These are phyloP conservation scores for Ochropleura plecta DNA, from an alignment of 2,888 invertebrate species.

Conservation along the genomic window DNA sequence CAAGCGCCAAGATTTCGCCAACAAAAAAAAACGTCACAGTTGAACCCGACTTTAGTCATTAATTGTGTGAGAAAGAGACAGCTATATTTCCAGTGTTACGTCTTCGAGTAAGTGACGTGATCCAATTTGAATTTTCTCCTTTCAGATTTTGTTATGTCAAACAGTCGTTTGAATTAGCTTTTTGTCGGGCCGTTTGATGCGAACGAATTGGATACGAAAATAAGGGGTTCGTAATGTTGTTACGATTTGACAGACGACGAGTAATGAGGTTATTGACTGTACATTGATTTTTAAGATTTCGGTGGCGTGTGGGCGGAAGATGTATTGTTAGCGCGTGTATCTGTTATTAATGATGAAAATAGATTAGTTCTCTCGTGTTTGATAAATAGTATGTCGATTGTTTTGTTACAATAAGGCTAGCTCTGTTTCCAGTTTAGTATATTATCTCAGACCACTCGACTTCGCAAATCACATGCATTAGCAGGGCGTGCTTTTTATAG, in stretches of 20 bases:
- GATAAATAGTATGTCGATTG: background rate
- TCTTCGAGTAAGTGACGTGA: slow-evolving; percentile 76
- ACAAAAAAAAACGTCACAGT: slow-evolving; percentile 47
- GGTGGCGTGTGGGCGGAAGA: background rate
- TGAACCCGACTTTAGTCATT: slow-evolving; percentile 56
- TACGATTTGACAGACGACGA: slow-evolving; percentile 61
- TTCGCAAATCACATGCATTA: background rate
- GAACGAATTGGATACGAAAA: slow-evolving; percentile 67
- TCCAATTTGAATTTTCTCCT: slow-evolving; percentile 86
- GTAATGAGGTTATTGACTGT: slow-evolving; percentile 59
- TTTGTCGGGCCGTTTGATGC: slow-evolving; percentile 69
- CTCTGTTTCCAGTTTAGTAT: background rate
- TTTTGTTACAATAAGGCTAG: background rate
- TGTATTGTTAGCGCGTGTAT: slow-evolving; percentile 19
- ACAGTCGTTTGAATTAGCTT: slow-evolving; percentile 78
- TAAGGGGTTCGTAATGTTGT: slow-evolving; percentile 63
- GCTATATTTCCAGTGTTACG: slow-evolving; percentile 66
- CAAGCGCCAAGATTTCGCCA: slow-evolving; percentile 57
- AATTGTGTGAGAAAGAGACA: slow-evolving; percentile 68
- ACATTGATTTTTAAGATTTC: slow-evolving; percentile 56
- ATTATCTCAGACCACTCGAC: background rate
- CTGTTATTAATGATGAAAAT: slow-evolving; percentile 2
- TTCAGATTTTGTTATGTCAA: slow-evolving; percentile 86
- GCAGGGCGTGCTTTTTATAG: too few species aligned
- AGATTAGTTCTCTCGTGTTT: background rate